A percentile compares a stretch with the other conserved stretches of the same genome.
phyloP scores from a whole-genome alignment of 2,888 invertebrate species.

The Crematogaster levior region DNA sequence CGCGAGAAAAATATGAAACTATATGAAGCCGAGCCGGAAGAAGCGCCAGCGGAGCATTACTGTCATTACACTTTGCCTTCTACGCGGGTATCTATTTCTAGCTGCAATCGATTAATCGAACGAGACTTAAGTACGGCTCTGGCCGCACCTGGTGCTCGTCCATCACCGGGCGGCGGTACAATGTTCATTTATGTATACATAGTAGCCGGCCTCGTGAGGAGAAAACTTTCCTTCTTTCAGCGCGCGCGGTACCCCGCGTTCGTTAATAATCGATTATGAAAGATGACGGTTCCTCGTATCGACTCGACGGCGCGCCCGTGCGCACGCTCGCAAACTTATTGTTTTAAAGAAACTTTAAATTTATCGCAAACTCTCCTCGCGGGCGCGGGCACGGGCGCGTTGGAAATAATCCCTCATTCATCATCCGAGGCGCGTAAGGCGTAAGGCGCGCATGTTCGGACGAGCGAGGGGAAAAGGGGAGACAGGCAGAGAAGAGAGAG shows the following conservation, averaged over 20 bases:
- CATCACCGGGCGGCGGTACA: slow-evolving; percentile 68
- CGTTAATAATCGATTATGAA: slow-evolving; percentile 84
- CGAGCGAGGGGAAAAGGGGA: slow-evolving; percentile 15
- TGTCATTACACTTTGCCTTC: slow-evolving; percentile 67
- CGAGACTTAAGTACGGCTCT: slow-evolving; percentile 74
- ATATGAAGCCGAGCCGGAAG: slow-evolving; percentile 36
- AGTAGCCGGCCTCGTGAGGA: slow-evolving; percentile 66
- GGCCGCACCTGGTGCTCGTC: slow-evolving; percentile 78
- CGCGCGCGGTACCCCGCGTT: slow-evolving; percentile 65
- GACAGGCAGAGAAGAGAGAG: neutral
- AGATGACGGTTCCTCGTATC: slow-evolving; percentile 79
- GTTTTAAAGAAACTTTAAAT: slow-evolving; percentile 81
- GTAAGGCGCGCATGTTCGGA: slow-evolving; percentile 43
- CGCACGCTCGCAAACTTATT: slow-evolving; percentile 75
- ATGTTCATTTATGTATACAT: slow-evolving; percentile 71
- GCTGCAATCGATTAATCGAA: slow-evolving; percentile 79
- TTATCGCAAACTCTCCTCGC: slow-evolving; percentile 79
- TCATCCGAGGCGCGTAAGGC: slow-evolving; percentile 73
- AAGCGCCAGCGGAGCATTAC: slow-evolving; percentile 57
- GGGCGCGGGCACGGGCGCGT: slow-evolving; percentile 60
- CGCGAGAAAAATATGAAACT: slow-evolving; percentile 15
- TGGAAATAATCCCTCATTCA: slow-evolving; percentile 82
- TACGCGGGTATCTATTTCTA: slow-evolving; percentile 66
- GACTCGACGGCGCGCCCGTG: slow-evolving; percentile 62
- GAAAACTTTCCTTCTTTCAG: slow-evolving; percentile 73